Evolutionary conservation across 2,113 vertebrate species (phyloP).

Genomic region (Lepidothrix coronata): DNA sequence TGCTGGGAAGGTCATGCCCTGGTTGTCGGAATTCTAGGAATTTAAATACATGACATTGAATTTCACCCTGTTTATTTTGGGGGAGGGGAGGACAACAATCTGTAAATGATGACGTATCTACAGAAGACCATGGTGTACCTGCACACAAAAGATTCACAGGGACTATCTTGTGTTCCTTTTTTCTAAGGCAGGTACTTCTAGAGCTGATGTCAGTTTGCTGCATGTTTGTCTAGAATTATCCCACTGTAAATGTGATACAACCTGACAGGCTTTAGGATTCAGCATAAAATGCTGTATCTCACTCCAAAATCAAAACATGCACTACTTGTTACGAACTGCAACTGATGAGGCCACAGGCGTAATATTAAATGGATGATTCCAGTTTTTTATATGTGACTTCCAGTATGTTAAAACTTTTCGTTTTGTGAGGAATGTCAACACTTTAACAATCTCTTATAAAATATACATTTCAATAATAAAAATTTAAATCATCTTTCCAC

Average conservation of each 20-base stretch:
- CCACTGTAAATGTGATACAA: background rate
- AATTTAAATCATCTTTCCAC: background rate
- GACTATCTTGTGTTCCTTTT: background rate
- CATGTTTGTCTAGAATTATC: background rate
- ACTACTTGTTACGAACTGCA: background rate
- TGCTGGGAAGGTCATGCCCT: background rate
- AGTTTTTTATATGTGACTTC: background rate
- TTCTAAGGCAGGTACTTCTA: background rate
- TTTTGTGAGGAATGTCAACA: background rate
- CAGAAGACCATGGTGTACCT: background rate
- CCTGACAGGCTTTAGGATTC: background rate
- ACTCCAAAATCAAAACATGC: background rate
- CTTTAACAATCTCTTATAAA: background rate
- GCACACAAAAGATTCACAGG: background rate
- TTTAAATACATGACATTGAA: background rate
- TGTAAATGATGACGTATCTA: fast-evolving
- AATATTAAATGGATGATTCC: background rate
- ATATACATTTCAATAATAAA: background rate
- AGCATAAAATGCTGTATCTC: background rate
- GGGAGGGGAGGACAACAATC: background rate
- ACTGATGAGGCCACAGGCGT: background rate
- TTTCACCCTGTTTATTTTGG: background rate
- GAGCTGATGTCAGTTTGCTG: background rate
- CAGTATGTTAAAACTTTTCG: background rate
- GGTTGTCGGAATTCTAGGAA: background rate